Evolutionary conservation across 1,140 invertebrate genomes (phyloP).

Genomic region (Brachionus rotundiformis): DNA sequence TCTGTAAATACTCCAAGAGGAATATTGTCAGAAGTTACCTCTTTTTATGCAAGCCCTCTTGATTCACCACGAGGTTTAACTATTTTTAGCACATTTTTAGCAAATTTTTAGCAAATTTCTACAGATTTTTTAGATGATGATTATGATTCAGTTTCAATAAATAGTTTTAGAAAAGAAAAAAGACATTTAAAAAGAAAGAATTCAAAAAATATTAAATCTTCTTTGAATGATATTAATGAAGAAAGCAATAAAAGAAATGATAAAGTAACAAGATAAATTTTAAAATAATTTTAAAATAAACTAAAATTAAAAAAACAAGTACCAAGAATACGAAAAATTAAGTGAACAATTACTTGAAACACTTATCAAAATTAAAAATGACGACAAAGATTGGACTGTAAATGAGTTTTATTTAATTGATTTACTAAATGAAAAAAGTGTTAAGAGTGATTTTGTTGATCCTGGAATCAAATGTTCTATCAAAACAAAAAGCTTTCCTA

Average conservation of each 20-base stretch:
- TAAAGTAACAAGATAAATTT: not conserved
- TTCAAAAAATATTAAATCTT: not conserved
- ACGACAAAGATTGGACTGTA: not conserved
- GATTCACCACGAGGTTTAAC: not conserved
- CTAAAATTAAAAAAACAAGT: too few species aligned
- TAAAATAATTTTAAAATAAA: not conserved
- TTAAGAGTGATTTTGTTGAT: not conserved
- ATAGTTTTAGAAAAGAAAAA: not conserved
- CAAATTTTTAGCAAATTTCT: not conserved
- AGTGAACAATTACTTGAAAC: not conserved
- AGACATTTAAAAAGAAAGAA: not conserved
- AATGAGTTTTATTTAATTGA: constrained; percentile 13
- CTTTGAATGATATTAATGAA: not conserved
- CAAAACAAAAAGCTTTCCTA: not conserved
- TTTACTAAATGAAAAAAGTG: not conserved
- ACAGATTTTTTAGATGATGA: constrained; percentile 17
- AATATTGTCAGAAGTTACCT: not conserved
- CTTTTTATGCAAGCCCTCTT: constrained; percentile 16
- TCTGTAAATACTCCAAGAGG: constrained; percentile 1
- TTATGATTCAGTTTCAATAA: not conserved
- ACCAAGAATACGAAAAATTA: not conserved
- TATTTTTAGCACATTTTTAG: not conserved
- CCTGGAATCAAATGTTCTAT: not conserved
- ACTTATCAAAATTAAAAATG: not conserved
- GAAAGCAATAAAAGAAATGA: too few species aligned